These are phyloP conservation scores for Oxyura jamaicensis DNA, from an alignment of 2,113 vertebrate species.

Conservation along the genomic window DNA sequence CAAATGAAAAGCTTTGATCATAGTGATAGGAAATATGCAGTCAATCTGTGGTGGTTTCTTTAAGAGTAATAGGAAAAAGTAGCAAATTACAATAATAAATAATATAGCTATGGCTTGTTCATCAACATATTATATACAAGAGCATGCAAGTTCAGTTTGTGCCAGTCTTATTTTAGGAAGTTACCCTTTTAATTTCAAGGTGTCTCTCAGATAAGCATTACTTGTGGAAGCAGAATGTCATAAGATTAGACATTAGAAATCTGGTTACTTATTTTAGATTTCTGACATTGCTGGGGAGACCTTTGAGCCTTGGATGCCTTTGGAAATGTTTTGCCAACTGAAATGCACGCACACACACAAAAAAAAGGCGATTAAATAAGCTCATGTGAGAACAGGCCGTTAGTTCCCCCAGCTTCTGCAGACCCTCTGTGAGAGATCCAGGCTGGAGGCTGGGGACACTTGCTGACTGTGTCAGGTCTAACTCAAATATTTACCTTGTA, in stretches of 20 bases:
- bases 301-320: not conserved
- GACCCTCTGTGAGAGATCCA: not conserved
- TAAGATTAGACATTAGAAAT: not conserved
- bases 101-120: not conserved
- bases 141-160: not conserved
- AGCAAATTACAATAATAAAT: not conserved
- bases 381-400: not conserved
- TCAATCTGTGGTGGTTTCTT: not conserved
- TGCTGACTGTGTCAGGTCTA: not conserved
- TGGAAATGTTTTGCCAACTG: not conserved
- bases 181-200: not conserved
- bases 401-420: not conserved
- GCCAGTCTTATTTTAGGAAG: not conserved
- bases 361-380: not conserved
- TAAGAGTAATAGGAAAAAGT: not conserved
- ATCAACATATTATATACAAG: not conserved
- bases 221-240: not conserved
- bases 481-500: not conserved
- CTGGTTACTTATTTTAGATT: not conserved
- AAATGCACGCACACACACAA: not conserved
- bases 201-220: not conserved
- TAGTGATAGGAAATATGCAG: not conserved
- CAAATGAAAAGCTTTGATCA: conserved; percentile 27
- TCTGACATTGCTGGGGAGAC: not conserved
- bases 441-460: not conserved